Base-by-base conservation (phyloP, 2,888 invertebrate genomes). In the Carterocephalus palaemon region DNA sequence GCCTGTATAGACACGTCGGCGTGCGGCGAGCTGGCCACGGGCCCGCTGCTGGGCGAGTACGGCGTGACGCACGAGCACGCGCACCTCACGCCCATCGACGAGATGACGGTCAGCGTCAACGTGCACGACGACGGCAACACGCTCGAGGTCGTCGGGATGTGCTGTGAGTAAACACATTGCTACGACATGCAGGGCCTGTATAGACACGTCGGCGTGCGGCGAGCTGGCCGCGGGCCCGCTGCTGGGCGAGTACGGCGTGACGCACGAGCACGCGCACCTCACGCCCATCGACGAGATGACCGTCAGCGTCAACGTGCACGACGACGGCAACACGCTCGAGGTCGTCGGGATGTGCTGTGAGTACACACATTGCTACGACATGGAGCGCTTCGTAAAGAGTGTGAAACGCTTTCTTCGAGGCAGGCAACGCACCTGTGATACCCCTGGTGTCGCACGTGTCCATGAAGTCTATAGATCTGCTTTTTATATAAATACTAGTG, bases 261-360 rank as follows among this genome's bases (percentile, higher is more conserved):
- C 94, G 0, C 91, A 92, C 47, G 92, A 98, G 62, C 95, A 91
- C 74, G 89, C 89, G 0, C 90, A 92, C 24, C 82, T 98, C 32
- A 94, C 95, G 40, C 84, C 91, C 26, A 80, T 91, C 51, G 96
- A 97, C 68, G 92, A 93, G 69, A 88, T 97, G 67, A 96, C 95
- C n/a, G 88, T 96, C 69, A 94, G 94, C 56, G 91, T 97, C 46
- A 98, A 99, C 71, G 94, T 99, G 28, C 93, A 97, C 64, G 93
- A 97, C 58, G 91, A 93, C 8, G 99, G 99, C 15, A 92, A 97
- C 67, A 88, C 93, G 0, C 81, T 99, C 42, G 98, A 99, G 85
- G 92, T 99, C 36, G 97, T 97, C 41, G 95, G 96, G 57, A 93
- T 97, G 90, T 95, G 96, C 74, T 96, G 97, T 97, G 85, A 92